Evolutionary conservation across 1,140 invertebrate species (phyloP), one percentile per base, ranked within the genome.

Genomic region (Mesaphorura yosii): DNA sequence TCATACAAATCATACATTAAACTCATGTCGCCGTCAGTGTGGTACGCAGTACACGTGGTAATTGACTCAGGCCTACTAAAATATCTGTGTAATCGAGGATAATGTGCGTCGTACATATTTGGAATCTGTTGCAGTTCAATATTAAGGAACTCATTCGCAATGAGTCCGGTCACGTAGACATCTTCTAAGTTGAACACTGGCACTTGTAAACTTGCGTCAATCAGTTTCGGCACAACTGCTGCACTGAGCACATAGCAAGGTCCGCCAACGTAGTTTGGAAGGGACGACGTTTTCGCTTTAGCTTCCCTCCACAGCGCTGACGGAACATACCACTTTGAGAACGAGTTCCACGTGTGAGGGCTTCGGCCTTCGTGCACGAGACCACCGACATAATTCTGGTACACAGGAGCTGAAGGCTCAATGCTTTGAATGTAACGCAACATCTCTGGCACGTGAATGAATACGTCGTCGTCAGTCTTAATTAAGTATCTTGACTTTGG

Each of bases 111-210:
- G 17, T 46, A 46, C 6, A 46, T 20, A 7, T 46, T 10, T 26
- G 44, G 44, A 10, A 38, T 23, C 14, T 54, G n/a, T n/a, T 2
- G 27, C 3, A 52, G 37, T 40, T 51, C 41, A 4, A 51, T n/a
- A 3, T 46, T 29, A 3, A 57, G 29, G 22, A 4, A 5, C n/a
- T 27, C 3, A 14, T 15, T 40, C 25, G 20, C 42, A 1, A 58
- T 51, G n/a, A 58, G 42, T 3, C 86, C 88, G 6, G 87, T 91
- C n/a, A 90, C 76, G 66, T 81, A 92, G 38, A 91, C 81, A 65
- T 91, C 88, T 65, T 91, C 88, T 17, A 88, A 66, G 64, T 87
- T 82, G 55, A 88, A 76, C 26, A 86, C 70, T 4, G 78, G 76
- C 5, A 79, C 82, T 40, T 70, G 67, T 1, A 88, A 64, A 1